phyloP scores from a whole-genome alignment of 2,797 vertebrate species.

The Balearica regulorum region DNA sequence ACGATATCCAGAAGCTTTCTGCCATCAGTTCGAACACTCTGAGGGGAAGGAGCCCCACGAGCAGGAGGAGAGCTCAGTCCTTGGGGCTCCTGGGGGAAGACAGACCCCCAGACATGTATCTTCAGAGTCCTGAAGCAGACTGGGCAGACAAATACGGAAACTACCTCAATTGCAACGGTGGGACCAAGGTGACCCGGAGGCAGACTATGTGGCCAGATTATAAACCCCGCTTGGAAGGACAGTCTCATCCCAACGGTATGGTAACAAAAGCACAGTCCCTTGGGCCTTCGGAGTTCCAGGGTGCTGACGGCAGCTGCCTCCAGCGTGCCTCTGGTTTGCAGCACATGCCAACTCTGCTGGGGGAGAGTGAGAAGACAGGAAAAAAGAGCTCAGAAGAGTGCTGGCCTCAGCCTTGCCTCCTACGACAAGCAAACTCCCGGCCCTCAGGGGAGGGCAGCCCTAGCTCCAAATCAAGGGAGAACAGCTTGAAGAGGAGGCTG shows the following conservation, averaged over 20 bases:
- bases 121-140: constrained; percentile 85
- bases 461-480: constrained; percentile 76
- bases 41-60: constrained; percentile 88
- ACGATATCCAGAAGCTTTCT: constrained; percentile 93
- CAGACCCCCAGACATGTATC: constrained; percentile 83
- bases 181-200: constrained; percentile 80
- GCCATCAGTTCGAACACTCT: constrained; percentile 98
- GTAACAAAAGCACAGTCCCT: constrained; percentile 88
- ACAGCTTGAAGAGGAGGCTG: constrained; percentile 84
- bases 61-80: constrained; percentile 90
- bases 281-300: constrained; percentile 82
- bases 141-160: constrained; percentile 76
- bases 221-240: constrained; percentile 79
- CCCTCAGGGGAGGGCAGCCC: constrained; percentile 71
- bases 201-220: constrained; percentile 87
- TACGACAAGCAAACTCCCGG: constrained; percentile 74
- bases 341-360: constrained; percentile 13
- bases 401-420: constrained; percentile 86
- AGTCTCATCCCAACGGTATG: constrained; percentile 84
- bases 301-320: constrained; percentile 60
- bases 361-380: constrained; percentile 76
- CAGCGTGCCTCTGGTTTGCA: constrained; percentile 65
- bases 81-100: constrained; percentile 90
- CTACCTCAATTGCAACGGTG: constrained; percentile 85
- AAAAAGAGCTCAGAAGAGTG: constrained; percentile 74